phyloP scores from a whole-genome alignment of 2,888 invertebrate species.

The Drosophila parthenogenetica region DNA sequence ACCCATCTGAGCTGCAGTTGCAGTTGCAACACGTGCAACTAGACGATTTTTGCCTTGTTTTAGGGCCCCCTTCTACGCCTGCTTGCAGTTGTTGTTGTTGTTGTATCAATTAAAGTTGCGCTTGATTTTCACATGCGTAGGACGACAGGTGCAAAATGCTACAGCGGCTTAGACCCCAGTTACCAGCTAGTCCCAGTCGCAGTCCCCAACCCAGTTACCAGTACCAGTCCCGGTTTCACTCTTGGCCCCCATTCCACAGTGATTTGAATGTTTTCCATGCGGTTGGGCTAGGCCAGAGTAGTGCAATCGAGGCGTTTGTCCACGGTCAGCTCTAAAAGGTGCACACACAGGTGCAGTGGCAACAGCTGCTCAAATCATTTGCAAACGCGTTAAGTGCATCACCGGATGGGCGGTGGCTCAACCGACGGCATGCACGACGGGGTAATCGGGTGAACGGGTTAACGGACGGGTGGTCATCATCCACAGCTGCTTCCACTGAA shows the following conservation, averaged over 20 bases:
- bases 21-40: constrained; percentile 61
- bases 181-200: constrained; percentile 6
- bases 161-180: constrained; percentile 56
- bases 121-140: constrained; percentile 79
- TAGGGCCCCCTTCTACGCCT: constrained; percentile 36
- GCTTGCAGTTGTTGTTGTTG: constrained; percentile 48
- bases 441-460: too few species aligned
- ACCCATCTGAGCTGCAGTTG: constrained; percentile 4
- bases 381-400: constrained; percentile 77
- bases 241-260: constrained; percentile 46
- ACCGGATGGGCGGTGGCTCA: constrained; percentile 68
- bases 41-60: constrained; percentile 37
- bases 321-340: background rate
- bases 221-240: constrained; percentile 13
- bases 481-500: constrained; percentile 25
- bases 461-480: constrained; percentile 45
- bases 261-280: constrained; percentile 75
- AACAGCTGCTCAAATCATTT: constrained; percentile 75
- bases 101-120: constrained; percentile 77
- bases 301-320: constrained; percentile 45
- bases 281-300: constrained; percentile 60
- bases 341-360: constrained; percentile 44
- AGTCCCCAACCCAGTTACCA: constrained; percentile 6
- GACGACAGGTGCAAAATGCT: constrained; percentile 80
- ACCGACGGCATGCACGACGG: background rate